These are phyloP conservation scores for Siniperca obscura DNA, from an alignment of 2,797 vertebrate species.

Conservation along the genomic window DNA sequence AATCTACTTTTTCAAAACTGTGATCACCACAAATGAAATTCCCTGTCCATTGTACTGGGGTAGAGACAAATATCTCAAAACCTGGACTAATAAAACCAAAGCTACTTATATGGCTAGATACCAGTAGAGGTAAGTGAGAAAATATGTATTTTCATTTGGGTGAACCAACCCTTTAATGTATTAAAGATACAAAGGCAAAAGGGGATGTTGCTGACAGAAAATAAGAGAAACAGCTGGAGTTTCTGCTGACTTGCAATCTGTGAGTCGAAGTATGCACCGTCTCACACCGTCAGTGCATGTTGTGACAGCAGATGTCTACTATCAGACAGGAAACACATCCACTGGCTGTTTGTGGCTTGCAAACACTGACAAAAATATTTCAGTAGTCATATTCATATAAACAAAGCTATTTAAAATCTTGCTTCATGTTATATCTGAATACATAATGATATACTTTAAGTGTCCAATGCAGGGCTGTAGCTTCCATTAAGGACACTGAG, in stretches of 20 bases:
- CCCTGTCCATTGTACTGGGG: background rate
- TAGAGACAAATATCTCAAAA: background rate
- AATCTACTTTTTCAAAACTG: background rate
- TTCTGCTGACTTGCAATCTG: constrained; percentile 19
- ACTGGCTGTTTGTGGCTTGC: background rate
- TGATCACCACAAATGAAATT: background rate
- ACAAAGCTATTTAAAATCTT: background rate
- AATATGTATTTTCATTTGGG: background rate
- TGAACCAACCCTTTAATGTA: background rate
- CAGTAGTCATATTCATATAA: background rate
- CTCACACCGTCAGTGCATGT: background rate
- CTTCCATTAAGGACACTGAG: background rate
- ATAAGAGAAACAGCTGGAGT: constrained; percentile 6
- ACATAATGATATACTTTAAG: background rate
- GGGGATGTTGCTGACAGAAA: background rate
- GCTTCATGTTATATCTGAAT: too few relatives aligned
- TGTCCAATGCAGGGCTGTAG: background rate
- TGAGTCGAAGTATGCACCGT: background rate
- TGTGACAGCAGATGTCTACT: constrained; percentile 19
- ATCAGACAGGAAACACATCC: constrained; percentile 10
- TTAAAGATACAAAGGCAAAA: background rate
- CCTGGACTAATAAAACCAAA: background rate
- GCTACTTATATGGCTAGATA: background rate
- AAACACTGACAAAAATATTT: constrained; percentile 9
- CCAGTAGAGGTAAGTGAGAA: background rate